Percentiles rank a stretch among this genome's conserved stretches.
phyloP scores from a whole-genome alignment of 1,140 invertebrate species.

The Saccostrea glomerata region DNA sequence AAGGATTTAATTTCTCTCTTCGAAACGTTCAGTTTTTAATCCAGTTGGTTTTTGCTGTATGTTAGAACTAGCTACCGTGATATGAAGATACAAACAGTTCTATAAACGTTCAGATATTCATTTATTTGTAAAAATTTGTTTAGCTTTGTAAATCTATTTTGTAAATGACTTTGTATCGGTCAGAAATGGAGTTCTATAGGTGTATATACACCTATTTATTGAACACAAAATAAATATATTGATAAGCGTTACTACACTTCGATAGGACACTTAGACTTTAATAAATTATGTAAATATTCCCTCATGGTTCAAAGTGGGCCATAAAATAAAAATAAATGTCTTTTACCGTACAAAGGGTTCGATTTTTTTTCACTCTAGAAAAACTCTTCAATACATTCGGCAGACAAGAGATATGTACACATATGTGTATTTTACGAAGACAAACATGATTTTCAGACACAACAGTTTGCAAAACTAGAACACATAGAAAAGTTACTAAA shows the following conservation, averaged over 20 bases:
- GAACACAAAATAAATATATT: conserved; percentile 25
- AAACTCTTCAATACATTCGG: background rate
- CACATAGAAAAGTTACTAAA: background rate
- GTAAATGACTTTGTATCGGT: conserved; percentile 25
- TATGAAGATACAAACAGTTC: background rate
- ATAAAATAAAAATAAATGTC: conserved; percentile 18
- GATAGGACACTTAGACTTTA: background rate
- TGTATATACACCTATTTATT: conserved; percentile 17
- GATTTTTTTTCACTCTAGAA: conserved; percentile 1
- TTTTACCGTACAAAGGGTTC: conserved; percentile 3
- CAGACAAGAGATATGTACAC: background rate
- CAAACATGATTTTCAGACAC: conserved; percentile 5
- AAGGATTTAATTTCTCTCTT: conserved; percentile 14
- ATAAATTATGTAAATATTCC: conserved; percentile 33
- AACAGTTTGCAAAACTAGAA: conserved; percentile 5
- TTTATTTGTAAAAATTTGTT: background rate
- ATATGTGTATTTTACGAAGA: conserved; percentile 13
- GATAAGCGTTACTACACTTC: background rate
- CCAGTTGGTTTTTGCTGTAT: background rate
- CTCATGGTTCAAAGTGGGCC: conserved; percentile 24
- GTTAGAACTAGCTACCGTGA: background rate
- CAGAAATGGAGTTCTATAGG: conserved; percentile 30
- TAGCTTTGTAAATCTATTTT: conserved; percentile 2
- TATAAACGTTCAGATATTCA: background rate
- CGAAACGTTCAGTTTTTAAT: conserved; percentile 1